A percentile compares a stretch with the other conserved stretches of the same genome.
Conservation (phyloP, 2,113 vertebrate species). For the Oenanthe melanoleuca region DNA sequence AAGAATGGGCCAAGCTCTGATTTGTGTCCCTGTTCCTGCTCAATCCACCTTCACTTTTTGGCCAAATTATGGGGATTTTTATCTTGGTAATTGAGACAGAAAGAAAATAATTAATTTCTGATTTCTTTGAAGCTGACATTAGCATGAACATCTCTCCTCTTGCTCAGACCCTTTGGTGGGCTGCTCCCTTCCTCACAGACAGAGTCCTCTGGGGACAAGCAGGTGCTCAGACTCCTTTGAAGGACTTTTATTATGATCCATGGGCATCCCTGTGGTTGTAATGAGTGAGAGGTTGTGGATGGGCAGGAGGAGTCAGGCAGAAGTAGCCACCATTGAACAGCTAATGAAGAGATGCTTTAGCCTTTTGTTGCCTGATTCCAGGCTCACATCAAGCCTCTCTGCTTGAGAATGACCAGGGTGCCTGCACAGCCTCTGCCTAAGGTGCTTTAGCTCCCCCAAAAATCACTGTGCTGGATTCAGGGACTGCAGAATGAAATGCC, state of each 20-base stretch:
- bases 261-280: neutral
- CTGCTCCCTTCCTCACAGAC: neutral
- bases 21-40: neutral
- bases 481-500: neutral
- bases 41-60: neutral
- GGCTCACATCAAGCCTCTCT: neutral
- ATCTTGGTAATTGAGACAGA: neutral
- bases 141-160: neutral
- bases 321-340: neutral
- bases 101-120: neutral
- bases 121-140: neutral
- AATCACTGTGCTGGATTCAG: neutral
- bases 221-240: neutral
- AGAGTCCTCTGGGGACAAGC: neutral
- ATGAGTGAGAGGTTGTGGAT: neutral
- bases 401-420: neutral
- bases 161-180: neutral
- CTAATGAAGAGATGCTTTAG: constrained; percentile 15
- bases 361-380: neutral
- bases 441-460: neutral
- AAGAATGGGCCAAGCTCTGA: neutral
- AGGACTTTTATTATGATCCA: neutral
- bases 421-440: neutral
- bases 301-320: neutral
- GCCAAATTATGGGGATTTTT: neutral